These are phyloP conservation scores for Polypterus senegalus DNA, from an alignment of 2,113 vertebrate genomes.

Conservation along the genomic window DNA sequence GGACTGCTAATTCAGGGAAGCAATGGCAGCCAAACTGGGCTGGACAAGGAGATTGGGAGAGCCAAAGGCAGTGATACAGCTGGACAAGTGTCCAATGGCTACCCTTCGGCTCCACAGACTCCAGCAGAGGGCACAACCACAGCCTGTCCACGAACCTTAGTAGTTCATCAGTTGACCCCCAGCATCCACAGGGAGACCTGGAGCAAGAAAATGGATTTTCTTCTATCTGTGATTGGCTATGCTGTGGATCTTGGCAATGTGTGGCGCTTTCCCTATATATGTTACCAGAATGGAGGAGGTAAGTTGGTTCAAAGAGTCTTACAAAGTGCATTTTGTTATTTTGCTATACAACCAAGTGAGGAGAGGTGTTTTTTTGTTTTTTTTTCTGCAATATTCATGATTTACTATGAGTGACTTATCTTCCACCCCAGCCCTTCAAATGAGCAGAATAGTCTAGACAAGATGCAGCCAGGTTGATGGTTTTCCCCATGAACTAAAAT, in stretches of 20 bases:
- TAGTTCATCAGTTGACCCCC: constrained; percentile 64
- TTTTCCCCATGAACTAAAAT: too few relatives aligned
- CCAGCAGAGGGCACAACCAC: constrained; percentile 39
- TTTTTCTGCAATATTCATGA: too few relatives aligned
- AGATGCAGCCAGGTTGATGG: too few relatives aligned
- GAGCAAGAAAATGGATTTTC: constrained; percentile 95
- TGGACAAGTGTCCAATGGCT: constrained; percentile 73
- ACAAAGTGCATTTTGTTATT: neutral
- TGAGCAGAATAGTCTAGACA: too few relatives aligned
- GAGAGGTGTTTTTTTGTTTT: too few relatives aligned
- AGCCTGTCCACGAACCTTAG: constrained; percentile 45
- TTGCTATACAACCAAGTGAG: too few relatives aligned
- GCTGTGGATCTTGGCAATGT: constrained; percentile 94
- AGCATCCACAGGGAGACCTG: constrained; percentile 77
- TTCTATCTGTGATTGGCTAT: constrained; percentile 90
- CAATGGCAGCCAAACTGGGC: constrained; percentile 31
- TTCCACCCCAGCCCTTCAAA: too few relatives aligned
- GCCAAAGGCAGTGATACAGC: constrained; percentile 39
- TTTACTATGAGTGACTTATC: too few relatives aligned
- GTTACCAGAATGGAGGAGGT: constrained; percentile 98
- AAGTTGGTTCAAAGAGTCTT: constrained; percentile 30
- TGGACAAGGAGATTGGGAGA: constrained; percentile 29
- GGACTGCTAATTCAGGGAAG: constrained; percentile 45
- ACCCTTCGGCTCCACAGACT: constrained; percentile 57
- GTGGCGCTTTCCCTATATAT: constrained; percentile 96